Evolutionary conservation across 2,888 invertebrate species (phyloP).

Genomic region (Hirtodrosophila trivittata): DNA sequence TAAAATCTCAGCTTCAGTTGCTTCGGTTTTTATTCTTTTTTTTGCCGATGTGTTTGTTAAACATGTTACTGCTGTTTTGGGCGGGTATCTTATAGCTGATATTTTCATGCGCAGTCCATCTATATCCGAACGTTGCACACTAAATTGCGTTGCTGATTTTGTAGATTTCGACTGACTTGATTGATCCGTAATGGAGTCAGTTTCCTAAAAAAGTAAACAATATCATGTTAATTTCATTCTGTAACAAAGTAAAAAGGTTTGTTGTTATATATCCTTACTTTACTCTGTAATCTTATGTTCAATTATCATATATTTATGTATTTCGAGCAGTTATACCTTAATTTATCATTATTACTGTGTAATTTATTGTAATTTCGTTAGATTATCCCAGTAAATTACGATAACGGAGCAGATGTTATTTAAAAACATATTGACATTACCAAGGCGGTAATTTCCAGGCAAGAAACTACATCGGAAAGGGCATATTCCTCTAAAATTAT

Average conservation of each 20-base stretch:
- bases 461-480: no score
- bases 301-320: no score
- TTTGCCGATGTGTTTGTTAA: constrained; percentile 12
- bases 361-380: not conserved
- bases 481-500: not conserved
- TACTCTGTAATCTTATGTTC: no score
- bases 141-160: constrained; percentile 81
- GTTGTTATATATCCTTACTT: no score
- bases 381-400: not conserved
- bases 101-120: constrained; percentile 84
- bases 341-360: not conserved
- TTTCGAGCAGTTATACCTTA: no score
- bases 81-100: constrained; percentile 78
- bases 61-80: constrained; percentile 39
- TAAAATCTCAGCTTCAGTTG: constrained; percentile 22
- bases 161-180: constrained; percentile 77
- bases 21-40: constrained; percentile 8
- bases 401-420: constrained; percentile 1
- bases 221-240: not conserved
- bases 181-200: constrained; percentile 81
- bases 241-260: not conserved
- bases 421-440: not conserved
- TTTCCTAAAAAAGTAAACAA: constrained; percentile 63
- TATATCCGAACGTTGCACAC: constrained; percentile 82
- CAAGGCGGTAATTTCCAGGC: no score